phyloP scores from a whole-genome alignment of 1,140 invertebrate species.

The Diachasma alloeum region DNA sequence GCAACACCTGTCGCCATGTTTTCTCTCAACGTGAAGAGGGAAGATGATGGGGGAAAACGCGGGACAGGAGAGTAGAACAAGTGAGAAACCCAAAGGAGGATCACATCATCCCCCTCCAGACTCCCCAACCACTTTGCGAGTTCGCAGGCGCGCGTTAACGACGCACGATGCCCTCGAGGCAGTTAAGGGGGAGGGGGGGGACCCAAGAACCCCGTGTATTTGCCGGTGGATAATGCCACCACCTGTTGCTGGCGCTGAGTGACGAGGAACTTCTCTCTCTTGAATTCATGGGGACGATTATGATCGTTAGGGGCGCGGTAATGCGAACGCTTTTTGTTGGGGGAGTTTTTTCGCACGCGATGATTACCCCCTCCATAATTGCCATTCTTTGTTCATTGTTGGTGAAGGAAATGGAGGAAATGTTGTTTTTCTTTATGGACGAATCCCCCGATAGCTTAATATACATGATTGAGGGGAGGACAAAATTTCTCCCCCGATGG shows the following conservation, averaged over 20 bases:
- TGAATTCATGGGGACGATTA: conserved; percentile 10
- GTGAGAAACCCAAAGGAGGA: conserved; percentile 1
- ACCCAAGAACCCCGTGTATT: not conserved
- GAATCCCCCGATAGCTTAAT: no score
- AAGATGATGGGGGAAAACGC: not conserved
- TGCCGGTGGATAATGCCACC: conserved; percentile 28
- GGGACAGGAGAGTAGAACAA: not conserved
- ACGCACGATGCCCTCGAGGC: conserved; percentile 15
- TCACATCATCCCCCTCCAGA: not conserved
- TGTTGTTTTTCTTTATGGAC: not conserved
- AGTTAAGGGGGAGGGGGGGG: not conserved
- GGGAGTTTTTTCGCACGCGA: no score
- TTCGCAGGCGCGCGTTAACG: conserved; percentile 18
- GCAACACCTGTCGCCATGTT: conserved; percentile 40
- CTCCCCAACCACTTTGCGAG: not conserved
- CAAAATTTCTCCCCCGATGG: no score
- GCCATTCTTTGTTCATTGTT: not conserved
- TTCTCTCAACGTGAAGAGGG: not conserved
- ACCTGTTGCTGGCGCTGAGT: conserved; percentile 24
- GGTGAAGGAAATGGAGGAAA: not conserved
- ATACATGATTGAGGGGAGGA: no score
- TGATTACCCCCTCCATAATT: no score
- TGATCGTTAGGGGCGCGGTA: conserved; percentile 21
- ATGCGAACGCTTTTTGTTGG: conserved; percentile 1
- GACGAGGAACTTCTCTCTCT: conserved; percentile 11